Conservation (phyloP, 2,113 vertebrate genomes). For the Benitochromis conjunctus region DNA sequence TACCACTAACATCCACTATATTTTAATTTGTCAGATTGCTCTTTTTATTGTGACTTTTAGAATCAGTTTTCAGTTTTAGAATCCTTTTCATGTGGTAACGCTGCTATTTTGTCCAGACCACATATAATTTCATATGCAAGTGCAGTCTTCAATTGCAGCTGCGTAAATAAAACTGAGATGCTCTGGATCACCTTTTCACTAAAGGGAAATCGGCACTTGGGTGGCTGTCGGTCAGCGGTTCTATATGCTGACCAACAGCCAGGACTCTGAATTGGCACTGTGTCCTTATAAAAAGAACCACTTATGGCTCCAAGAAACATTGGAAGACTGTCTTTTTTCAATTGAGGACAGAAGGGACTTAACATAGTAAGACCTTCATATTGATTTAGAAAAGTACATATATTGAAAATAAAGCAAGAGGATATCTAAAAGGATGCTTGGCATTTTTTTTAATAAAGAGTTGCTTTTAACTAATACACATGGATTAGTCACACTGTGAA, state of each 20-base stretch:
- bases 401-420: not conserved
- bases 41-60: not conserved
- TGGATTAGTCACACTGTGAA: not conserved
- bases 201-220: conserved; percentile 9
- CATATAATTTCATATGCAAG: not conserved
- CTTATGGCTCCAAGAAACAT: not conserved
- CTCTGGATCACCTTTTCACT: not conserved
- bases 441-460: not conserved
- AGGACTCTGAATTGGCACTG: not conserved
- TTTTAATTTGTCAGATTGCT: not conserved
- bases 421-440: not conserved
- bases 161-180: not conserved
- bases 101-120: not conserved
- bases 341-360: not conserved
- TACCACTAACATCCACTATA: not conserved
- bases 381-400: not conserved
- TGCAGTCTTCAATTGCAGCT: not conserved
- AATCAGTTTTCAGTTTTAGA: not conserved
- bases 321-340: not conserved
- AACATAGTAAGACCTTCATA: not conserved
- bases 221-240: not conserved
- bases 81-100: not conserved
- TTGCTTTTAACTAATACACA: not conserved
- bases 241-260: not conserved
- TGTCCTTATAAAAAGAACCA: not conserved